Conservation (phyloP, 35 echinoderm and acorn worm genomes). For the Hemicentrotus pulcherrimus region DNA sequence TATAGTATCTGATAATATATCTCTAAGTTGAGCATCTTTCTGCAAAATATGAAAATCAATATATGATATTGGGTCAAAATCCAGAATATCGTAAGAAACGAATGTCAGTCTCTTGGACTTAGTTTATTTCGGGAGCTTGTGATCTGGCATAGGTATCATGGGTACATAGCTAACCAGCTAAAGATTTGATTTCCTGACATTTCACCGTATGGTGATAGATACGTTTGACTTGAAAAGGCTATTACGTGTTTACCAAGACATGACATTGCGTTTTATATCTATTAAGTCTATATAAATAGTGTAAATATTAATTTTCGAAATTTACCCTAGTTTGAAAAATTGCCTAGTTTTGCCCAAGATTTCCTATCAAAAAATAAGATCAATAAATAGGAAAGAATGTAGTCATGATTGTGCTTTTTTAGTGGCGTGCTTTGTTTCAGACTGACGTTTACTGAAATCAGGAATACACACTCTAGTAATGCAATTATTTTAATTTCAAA, state of each 20-base stretch:
- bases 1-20: not conserved
- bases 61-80: not conserved
- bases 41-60: not conserved
- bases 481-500: no score
- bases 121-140: not conserved
- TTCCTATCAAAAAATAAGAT: no score
- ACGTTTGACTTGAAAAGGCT: not conserved
- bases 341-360: no score
- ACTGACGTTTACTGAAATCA: no score
- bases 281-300: not conserved
- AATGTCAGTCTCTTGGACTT: not conserved
- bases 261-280: not conserved
- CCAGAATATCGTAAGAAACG: not conserved
- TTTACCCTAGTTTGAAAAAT: no score
- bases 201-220: not conserved
- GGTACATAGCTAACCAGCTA: not conserved
- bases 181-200: not conserved
- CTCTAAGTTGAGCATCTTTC: not conserved
- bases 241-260: not conserved
- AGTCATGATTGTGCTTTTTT: no score
- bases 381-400: no score
- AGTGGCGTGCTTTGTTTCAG: no score
- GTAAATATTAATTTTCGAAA: no score
- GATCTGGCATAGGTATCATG: not conserved
- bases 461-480: no score